Evolutionary conservation across 2,113 vertebrate genomes (phyloP).

Genomic region (Jacana jacana): DNA sequence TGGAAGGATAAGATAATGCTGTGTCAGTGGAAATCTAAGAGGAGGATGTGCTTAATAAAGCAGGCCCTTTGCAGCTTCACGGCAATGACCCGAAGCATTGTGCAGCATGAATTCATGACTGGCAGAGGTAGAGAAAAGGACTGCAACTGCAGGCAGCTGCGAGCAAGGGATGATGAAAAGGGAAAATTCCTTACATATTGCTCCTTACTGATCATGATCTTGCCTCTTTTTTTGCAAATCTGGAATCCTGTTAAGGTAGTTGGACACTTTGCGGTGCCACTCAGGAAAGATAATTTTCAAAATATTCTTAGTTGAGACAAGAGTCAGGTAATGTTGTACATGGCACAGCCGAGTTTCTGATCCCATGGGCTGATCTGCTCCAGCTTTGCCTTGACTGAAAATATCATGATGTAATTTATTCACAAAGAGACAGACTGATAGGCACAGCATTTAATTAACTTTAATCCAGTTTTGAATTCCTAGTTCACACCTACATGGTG

Average conservation of each 20-base stretch:
- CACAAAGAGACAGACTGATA: neutral
- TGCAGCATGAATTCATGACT: neutral
- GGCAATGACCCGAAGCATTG: neutral
- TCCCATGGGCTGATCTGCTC: neutral
- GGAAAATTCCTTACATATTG: neutral
- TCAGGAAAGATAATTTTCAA: neutral
- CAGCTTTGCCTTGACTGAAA: slow-evolving; percentile 16
- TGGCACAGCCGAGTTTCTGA: neutral
- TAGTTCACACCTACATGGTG: neutral
- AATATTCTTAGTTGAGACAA: neutral
- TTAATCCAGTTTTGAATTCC: neutral
- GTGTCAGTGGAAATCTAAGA: neutral
- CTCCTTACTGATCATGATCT: neutral
- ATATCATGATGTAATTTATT: neutral
- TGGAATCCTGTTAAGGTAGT: neutral
- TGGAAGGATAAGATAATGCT: neutral
- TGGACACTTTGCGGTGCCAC: neutral
- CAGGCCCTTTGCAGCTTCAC: neutral
- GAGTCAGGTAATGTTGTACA: neutral
- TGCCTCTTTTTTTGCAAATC: neutral
- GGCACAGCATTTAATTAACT: neutral
- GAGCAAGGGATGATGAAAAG: neutral
- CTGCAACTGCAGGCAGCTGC: neutral
- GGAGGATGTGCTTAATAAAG: slow-evolving; percentile 12
- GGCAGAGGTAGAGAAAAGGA: neutral